Evolutionary conservation across 2,888 invertebrate species (phyloP), one percentile per base, ranked within the genome.

Genomic region (Diabrotica balteata): DNA sequence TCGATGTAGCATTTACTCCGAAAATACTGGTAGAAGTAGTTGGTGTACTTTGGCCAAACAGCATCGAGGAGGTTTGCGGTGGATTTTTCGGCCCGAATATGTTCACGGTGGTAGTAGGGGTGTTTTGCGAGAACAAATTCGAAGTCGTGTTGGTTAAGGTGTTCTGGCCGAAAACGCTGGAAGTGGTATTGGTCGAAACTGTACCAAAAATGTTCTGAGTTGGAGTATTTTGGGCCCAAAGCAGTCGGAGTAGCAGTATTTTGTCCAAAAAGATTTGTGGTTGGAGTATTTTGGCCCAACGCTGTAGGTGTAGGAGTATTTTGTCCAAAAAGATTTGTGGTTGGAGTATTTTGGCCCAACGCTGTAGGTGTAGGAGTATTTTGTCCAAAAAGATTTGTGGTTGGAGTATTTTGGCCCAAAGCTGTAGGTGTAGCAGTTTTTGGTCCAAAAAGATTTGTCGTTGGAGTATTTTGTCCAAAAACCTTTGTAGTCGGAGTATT

Each of bases 261-360:
- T 32, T 32, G 32, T 32, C 32, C 32, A 32, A 32, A 32, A 5
- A 32, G 32, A 32, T 32, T 32, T 32, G 32, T 32, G 3, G 32
- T 32, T 32, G 32, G 32, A 32, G 32, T 32, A 32, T 32, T 32
- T 32, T 32, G 32, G 4, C 32, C 32, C 4, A 32, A 32, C 1
- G 5, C 4, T 5, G 32, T 32, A 32, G 32, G 4, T 2, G 17
- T 17, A 2, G 32, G 32, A 5, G 61, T 42, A 42, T 44, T 22
- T 5, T 7, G 7, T 17, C 17, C 17, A 7, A 51, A 43, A 61
- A 61, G 42, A 61, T 61, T 52, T 22, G 52, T 17, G 11, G 50
- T 45, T 32, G 32, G 32, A 5, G 32, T 32, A n/a, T 17, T 43
- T 11, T 43, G 42, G 7, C 51, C 43, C 32, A 60, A 50, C 10